Percentiles rank a stretch among this genome's conserved stretches.
These are phyloP conservation scores for Helicoverpa armigera DNA, from an alignment of 1,140 invertebrate genomes.

Conservation along the genomic window DNA sequence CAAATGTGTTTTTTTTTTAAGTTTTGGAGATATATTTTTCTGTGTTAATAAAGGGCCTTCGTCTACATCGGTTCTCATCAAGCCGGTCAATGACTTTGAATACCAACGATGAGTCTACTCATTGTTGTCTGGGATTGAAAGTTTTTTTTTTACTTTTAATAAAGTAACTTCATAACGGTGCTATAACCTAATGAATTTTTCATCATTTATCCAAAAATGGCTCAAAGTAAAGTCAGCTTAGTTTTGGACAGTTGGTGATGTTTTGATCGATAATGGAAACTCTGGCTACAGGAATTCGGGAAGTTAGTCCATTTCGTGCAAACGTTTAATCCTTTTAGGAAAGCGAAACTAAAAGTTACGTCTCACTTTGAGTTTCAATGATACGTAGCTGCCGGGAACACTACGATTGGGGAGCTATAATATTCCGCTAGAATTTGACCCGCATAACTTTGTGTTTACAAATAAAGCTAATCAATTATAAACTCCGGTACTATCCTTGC, in stretches of 20 bases:
- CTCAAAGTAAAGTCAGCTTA: too few relatives aligned
- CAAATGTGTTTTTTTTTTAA: neutral
- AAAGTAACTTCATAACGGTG: too few relatives aligned
- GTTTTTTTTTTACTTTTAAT: neutral
- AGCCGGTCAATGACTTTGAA: slow-evolving; percentile 39
- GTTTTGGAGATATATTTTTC: neutral
- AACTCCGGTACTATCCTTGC: slow-evolving; percentile 18
- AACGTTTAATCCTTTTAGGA: slow-evolving; percentile 20
- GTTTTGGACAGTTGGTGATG: too few relatives aligned
- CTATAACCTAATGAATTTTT: too few relatives aligned
- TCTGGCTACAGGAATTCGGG: neutral
- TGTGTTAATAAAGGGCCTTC: neutral
- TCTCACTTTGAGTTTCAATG: slow-evolving; percentile 3
- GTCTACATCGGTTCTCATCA: slow-evolving; percentile 16
- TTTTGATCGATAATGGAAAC: neutral
- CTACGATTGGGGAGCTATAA: neutral
- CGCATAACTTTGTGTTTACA: slow-evolving; percentile 34
- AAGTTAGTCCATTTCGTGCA: slow-evolving; percentile 11
- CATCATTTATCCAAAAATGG: too few relatives aligned
- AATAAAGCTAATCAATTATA: slow-evolving; percentile 34
- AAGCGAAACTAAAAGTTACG: slow-evolving; percentile 33
- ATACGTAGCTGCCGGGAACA: neutral
- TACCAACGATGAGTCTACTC: slow-evolving; percentile 17
- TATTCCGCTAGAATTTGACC: slow-evolving; percentile 35
- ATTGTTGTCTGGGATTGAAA: neutral